Conservation (phyloP, 1,140 invertebrate genomes). For the Mercenaria mercenaria region DNA sequence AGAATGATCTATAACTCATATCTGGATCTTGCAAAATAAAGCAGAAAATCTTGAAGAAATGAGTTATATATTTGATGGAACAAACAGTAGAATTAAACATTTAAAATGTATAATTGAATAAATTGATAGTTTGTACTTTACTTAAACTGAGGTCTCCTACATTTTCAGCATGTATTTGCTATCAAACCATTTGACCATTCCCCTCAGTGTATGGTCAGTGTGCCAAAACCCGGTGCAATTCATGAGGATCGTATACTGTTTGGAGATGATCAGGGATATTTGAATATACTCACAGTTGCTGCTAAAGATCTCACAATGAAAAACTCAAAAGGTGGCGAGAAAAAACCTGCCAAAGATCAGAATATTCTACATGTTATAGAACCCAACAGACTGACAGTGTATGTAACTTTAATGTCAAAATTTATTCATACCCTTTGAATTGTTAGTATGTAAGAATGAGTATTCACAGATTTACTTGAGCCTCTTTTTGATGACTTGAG, state of each 20-base stretch:
- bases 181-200: conserved; percentile 84
- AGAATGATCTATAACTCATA: no score
- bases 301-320: conserved; percentile 84
- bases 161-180: conserved; percentile 80
- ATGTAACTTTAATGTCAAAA: no score
- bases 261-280: conserved; percentile 85
- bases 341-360: conserved; percentile 69
- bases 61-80: no score
- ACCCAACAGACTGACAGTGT: conserved; percentile 79
- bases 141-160: not conserved
- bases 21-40: no score
- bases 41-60: no score
- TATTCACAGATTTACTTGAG: no score
- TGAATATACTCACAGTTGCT: conserved; percentile 82
- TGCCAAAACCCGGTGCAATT: conserved; percentile 71
- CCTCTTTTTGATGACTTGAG: no score
- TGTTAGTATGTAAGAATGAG: no score
- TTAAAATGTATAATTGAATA: no score
- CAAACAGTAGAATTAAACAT: no score
- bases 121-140: no score
- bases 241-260: conserved; percentile 83
- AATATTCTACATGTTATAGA: conserved; percentile 77
- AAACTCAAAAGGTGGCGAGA: conserved; percentile 80
- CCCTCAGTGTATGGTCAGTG: conserved; percentile 81
- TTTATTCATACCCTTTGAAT: no score